Conservation (phyloP, 2,113 vertebrate species). For the Centropristis striata region DNA sequence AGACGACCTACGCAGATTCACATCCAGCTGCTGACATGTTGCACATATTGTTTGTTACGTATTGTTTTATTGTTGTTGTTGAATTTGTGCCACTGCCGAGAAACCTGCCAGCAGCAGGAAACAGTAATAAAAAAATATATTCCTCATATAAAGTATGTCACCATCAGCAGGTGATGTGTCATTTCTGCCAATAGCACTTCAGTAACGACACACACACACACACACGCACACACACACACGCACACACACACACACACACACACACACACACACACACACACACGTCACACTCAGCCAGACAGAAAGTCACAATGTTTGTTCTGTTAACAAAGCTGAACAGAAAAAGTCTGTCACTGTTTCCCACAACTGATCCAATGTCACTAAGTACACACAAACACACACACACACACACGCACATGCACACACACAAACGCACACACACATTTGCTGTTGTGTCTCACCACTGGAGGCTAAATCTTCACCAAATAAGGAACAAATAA, state of each 20-base stretch:
- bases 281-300: neutral
- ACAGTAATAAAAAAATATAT: conserved; percentile 33
- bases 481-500: neutral
- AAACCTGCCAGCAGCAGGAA: conserved; percentile 33
- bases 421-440: conserved; percentile 1
- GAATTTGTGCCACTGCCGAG: neutral
- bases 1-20: neutral
- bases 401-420: neutral
- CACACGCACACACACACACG: conserved; percentile 8
- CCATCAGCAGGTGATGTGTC: conserved; percentile 26
- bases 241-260: neutral
- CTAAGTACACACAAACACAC: conserved; percentile 5
- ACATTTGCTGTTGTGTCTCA: conserved; percentile 3
- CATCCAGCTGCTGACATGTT: neutral
- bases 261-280: conserved; percentile 6
- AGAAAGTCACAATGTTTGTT: conserved; percentile 50
- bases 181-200: conserved; percentile 28
- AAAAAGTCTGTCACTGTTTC: conserved; percentile 50
- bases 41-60: neutral
- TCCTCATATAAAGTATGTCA: conserved; percentile 30
- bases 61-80: conserved; percentile 2
- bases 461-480: no score
- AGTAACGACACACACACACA: conserved; percentile 6
- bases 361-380: conserved; percentile 29
- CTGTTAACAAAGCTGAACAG: conserved; percentile 53